A percentile compares a stretch with the other conserved stretches of the same genome.
Evolutionary conservation across 2,797 vertebrate species (phyloP).

Genomic region (Sebastes baramenuke): DNA sequence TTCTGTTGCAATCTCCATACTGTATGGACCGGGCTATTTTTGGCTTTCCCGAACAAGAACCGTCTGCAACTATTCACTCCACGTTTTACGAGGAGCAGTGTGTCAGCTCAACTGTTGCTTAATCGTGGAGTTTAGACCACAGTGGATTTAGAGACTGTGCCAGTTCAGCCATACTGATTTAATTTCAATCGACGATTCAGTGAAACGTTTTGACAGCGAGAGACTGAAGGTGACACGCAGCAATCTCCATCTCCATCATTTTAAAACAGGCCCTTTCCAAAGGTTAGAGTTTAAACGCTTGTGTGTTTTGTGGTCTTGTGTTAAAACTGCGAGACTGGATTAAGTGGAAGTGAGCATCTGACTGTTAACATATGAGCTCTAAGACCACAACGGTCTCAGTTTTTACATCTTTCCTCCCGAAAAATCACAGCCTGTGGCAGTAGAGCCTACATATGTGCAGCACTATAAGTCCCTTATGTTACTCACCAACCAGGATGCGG

Average conservation of each 20-base stretch:
- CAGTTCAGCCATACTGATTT: conserved; percentile 27
- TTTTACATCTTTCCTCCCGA: background rate
- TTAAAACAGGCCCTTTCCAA: background rate
- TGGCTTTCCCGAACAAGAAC: conserved; percentile 1
- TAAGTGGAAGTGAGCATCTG: background rate
- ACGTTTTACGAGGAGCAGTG: conserved; percentile 11
- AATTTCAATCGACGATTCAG: background rate
- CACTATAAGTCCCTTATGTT: background rate
- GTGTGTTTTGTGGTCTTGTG: background rate
- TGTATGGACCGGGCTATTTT: conserved; percentile 8
- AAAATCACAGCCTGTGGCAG: background rate
- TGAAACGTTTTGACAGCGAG: background rate
- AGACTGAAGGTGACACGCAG: background rate
- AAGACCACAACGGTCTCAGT: background rate
- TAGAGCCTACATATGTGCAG: background rate
- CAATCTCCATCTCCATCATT: background rate
- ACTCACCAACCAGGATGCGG: background rate
- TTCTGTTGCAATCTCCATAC: conserved; percentile 35
- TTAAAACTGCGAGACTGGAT: background rate
- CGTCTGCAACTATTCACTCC: conserved; percentile 15
- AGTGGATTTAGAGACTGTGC: conserved; percentile 13
- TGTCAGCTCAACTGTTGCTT: conserved; percentile 30
- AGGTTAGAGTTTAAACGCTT: background rate
- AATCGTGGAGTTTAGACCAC: conserved; percentile 2
- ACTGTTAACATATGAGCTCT: background rate